phyloP scores from a whole-genome alignment of 2,797 vertebrate species.

The Hylomyscus alleni region DNA sequence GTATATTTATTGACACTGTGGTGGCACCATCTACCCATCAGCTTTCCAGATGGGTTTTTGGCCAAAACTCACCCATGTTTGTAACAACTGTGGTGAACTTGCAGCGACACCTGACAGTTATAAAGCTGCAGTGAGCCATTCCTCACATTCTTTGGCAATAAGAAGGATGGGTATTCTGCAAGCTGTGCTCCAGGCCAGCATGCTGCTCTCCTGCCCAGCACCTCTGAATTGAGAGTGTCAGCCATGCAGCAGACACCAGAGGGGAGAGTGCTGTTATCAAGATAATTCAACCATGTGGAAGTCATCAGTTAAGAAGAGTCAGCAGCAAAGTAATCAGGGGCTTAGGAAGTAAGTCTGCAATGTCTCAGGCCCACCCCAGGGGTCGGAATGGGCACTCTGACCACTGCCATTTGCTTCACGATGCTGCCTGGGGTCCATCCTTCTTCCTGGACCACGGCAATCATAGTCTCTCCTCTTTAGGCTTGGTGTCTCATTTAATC shows the following conservation, averaged over 20 bases:
- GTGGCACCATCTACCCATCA: background rate
- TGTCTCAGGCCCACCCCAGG: background rate
- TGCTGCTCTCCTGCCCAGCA: background rate
- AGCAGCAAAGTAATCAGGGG: background rate
- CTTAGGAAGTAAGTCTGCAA: background rate
- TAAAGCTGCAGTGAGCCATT: background rate
- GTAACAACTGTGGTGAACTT: background rate
- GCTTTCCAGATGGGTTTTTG: background rate
- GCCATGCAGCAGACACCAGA: background rate
- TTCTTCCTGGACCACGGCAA: background rate
- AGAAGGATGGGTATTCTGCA: background rate
- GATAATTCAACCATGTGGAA: background rate
- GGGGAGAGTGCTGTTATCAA: background rate
- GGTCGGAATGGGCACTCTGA: background rate
- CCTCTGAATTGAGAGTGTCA: background rate
- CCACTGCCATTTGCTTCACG: background rate
- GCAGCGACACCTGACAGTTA: background rate
- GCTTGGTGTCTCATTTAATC: background rate
- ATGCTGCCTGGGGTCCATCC: background rate
- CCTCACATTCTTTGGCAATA: background rate
- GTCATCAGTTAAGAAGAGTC: background rate
- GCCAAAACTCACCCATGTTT: background rate
- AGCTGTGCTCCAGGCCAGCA: background rate
- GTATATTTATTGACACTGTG: background rate
- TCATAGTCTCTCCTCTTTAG: background rate